phyloP scores from a whole-genome alignment of 2,888 invertebrate genomes.

The Acleris cristana region DNA sequence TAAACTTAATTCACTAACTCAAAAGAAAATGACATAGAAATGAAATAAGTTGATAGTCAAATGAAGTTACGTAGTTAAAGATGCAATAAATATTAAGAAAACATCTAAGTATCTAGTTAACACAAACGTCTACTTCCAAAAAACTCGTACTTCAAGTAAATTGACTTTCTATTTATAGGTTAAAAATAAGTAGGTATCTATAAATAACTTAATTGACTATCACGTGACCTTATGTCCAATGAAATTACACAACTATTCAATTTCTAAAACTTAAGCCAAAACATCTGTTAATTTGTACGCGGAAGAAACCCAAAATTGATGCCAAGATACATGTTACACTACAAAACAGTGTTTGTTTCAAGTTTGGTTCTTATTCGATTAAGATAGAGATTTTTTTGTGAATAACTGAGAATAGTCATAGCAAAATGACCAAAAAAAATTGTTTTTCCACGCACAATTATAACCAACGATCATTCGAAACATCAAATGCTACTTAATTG shows the following conservation, averaged over 20 bases:
- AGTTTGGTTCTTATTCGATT: slow-evolving; percentile 11
- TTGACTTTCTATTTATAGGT: slow-evolving; percentile 60
- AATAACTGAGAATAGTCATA: slow-evolving; percentile 6
- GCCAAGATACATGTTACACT: slow-evolving; percentile 16
- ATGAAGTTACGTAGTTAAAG: too few species aligned
- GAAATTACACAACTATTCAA: slow-evolving; percentile 54
- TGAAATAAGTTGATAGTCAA: too few species aligned
- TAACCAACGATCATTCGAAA: slow-evolving; percentile 50
- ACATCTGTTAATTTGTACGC: slow-evolving; percentile 26
- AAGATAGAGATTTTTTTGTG: not conserved
- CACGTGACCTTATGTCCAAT: slow-evolving; percentile 50
- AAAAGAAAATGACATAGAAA: too few species aligned
- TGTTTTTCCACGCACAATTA: slow-evolving; percentile 65
- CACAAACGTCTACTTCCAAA: slow-evolving; percentile 43
- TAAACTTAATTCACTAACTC: too few species aligned
- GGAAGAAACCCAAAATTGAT: slow-evolving; percentile 23
- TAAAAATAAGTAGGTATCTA: slow-evolving; percentile 30
- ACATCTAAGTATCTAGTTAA: slow-evolving; percentile 25
- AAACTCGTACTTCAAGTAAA: slow-evolving; percentile 54
- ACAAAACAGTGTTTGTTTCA: not conserved
- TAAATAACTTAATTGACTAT: slow-evolving; percentile 52
- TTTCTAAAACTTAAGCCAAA: slow-evolving; percentile 53
- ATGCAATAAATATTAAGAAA: slow-evolving; percentile 16
- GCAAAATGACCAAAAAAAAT: slow-evolving; percentile 47
- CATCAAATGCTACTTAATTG: slow-evolving; percentile 68